Percentiles rank a stretch among this genome's conserved stretches.
Conservation (phyloP, 2,888 invertebrate genomes). For the Choreutis nemorana region DNA sequence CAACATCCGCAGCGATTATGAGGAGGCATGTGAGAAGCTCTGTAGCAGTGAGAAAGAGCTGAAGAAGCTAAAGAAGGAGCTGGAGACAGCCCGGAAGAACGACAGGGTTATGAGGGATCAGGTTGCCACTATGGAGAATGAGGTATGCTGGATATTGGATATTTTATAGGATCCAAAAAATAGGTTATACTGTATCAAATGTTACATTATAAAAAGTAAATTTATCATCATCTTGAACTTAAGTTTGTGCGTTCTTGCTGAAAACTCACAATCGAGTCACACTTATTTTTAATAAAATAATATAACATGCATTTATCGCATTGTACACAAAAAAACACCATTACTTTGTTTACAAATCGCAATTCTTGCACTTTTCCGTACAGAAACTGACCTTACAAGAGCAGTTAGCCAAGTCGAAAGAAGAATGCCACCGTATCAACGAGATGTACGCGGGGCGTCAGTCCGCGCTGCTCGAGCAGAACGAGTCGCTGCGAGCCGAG, state of each 20-base stretch:
- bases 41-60: conserved; percentile 27
- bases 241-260: too few species aligned
- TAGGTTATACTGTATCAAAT: too few species aligned
- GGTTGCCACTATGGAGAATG: conserved; percentile 27
- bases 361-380: too few species aligned
- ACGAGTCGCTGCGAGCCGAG: conserved; percentile 33
- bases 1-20: conserved; percentile 37
- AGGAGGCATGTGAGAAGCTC: conserved; percentile 42
- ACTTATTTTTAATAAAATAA: too few species aligned
- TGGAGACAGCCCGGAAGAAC: conserved; percentile 22
- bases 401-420: conserved; percentile 38
- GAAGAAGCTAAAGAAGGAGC: conserved; percentile 25
- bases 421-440: conserved; percentile 54
- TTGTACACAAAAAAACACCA: too few species aligned
- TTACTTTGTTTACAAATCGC: too few species aligned
- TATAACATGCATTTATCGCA: too few species aligned
- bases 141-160: conserved; percentile 24
- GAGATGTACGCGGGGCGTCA: conserved; percentile 53
- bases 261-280: too few species aligned
- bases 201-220: too few species aligned
- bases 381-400: conserved; percentile 48
- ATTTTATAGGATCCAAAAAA: too few species aligned
- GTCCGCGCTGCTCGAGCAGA: conserved; percentile 35
- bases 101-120: conserved; percentile 21
- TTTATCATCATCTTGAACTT: too few species aligned